Conservation (phyloP, 2,113 vertebrate genomes). For the Scopus umbretta region DNA sequence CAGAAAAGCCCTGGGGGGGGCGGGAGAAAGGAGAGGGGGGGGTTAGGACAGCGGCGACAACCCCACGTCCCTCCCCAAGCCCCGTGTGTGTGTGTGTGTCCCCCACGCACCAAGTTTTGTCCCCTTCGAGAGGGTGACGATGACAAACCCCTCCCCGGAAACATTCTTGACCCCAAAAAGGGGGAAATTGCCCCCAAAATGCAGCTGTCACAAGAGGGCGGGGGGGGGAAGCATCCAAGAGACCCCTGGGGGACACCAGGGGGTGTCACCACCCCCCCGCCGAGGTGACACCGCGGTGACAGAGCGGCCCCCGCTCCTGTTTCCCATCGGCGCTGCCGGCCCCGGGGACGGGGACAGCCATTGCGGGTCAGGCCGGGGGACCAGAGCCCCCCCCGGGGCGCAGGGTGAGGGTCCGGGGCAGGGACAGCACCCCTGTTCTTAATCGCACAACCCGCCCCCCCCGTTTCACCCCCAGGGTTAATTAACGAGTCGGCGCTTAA, state of each 20-base stretch:
- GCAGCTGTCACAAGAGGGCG: neutral
- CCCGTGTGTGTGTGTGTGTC: too few species aligned
- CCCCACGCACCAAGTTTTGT: too few species aligned
- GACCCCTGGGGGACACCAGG: neutral
- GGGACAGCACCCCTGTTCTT: neutral
- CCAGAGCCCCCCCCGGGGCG: fast-evolving
- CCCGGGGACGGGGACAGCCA: fast-evolving
- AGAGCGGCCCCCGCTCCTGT: too few species aligned
- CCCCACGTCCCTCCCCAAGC: too few species aligned
- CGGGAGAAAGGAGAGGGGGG: neutral
- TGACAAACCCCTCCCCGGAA: neutral
- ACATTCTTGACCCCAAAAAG: neutral
- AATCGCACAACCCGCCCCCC: neutral
- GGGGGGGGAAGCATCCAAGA: neutral
- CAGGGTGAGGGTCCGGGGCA: fast-evolving
- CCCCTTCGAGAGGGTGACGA: neutral
- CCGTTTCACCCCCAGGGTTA: neutral
- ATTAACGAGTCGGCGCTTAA: neutral
- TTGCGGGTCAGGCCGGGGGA: fast-evolving
- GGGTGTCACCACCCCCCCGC: neutral
- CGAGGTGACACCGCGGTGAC: neutral
- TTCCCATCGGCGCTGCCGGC: neutral
- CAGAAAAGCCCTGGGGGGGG: conserved; percentile 52
- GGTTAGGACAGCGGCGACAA: neutral
- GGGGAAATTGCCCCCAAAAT: neutral